Evolutionary conservation across 2,113 vertebrate genomes (phyloP).

Genomic region (Dolichallabes microphthalmus): DNA sequence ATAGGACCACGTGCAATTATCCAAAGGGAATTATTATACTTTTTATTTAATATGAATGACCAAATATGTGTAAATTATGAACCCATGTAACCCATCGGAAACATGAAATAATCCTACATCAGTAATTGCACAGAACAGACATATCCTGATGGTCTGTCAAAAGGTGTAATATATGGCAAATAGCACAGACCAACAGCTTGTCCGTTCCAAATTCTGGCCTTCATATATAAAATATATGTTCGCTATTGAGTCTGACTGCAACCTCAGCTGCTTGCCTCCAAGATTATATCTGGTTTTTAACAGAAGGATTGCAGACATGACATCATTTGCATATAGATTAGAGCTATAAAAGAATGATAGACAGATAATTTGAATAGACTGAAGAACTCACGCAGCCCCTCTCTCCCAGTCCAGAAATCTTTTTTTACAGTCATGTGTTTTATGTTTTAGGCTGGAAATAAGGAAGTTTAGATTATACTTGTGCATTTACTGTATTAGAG

Average conservation of each 20-base stretch:
- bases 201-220: not conserved
- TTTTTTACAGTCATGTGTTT: not conserved
- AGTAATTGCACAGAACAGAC: conserved; percentile 31
- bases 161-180: conserved; percentile 16
- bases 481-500: not conserved
- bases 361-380: conserved; percentile 46
- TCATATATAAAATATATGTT: not conserved
- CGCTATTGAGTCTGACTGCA: not conserved
- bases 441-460: not conserved
- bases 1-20: not conserved
- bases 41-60: conserved; percentile 6
- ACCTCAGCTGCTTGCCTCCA: conserved; percentile 40
- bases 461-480: too few relatives aligned
- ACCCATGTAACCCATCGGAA: not conserved
- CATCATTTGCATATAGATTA: conserved; percentile 57
- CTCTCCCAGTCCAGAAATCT: not conserved
- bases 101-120: conserved; percentile 23
- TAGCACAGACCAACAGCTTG: not conserved
- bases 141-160: conserved; percentile 21
- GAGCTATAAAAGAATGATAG: conserved; percentile 22
- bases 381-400: conserved; percentile 10
- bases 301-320: conserved; percentile 9
- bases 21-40: not conserved
- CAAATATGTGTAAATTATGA: not conserved
- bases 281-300: conserved; percentile 31